Evolutionary conservation across 1,140 invertebrate genomes (phyloP).

Genomic region (Odontomachus brunneus): DNA sequence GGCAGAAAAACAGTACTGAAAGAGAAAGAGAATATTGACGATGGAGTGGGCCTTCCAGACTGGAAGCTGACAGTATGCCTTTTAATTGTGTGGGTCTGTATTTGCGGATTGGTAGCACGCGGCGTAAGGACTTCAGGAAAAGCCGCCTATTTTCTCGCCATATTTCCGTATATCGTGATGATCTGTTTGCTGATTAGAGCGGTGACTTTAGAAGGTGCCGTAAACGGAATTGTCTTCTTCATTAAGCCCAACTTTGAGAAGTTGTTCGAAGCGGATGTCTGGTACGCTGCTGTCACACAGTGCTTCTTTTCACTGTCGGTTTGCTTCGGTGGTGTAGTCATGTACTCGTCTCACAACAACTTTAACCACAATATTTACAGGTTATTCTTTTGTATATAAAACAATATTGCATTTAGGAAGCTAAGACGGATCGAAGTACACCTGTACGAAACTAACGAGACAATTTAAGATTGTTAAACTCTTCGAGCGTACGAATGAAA

Average conservation of each 20-base stretch:
- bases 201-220: slow-evolving; percentile 82
- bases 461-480: neutral
- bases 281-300: slow-evolving; percentile 93
- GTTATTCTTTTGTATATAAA: slow-evolving; percentile 78
- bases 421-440: neutral
- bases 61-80: slow-evolving; percentile 88
- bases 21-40: slow-evolving; percentile 87
- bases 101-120: slow-evolving; percentile 88
- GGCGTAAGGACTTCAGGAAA: slow-evolving; percentile 87
- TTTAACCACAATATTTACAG: slow-evolving; percentile 89
- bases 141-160: slow-evolving; percentile 87
- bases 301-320: slow-evolving; percentile 93
- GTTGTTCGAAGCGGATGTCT: slow-evolving; percentile 89
- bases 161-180: slow-evolving; percentile 89
- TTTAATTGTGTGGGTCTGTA: slow-evolving; percentile 87
- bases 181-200: slow-evolving; percentile 87
- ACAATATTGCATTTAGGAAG: slow-evolving; percentile 6
- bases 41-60: slow-evolving; percentile 89
- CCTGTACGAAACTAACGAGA: neutral
- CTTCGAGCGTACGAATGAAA: neutral
- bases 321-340: slow-evolving; percentile 89
- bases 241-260: slow-evolving; percentile 89
- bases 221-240: slow-evolving; percentile 91
- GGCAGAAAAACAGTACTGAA: slow-evolving; percentile 87
- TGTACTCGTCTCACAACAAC: slow-evolving; percentile 91